Evolutionary conservation across 2,888 invertebrate genomes (phyloP), one percentile per base, ranked within the genome.

Genomic region (Latrodectus elegans): DNA sequence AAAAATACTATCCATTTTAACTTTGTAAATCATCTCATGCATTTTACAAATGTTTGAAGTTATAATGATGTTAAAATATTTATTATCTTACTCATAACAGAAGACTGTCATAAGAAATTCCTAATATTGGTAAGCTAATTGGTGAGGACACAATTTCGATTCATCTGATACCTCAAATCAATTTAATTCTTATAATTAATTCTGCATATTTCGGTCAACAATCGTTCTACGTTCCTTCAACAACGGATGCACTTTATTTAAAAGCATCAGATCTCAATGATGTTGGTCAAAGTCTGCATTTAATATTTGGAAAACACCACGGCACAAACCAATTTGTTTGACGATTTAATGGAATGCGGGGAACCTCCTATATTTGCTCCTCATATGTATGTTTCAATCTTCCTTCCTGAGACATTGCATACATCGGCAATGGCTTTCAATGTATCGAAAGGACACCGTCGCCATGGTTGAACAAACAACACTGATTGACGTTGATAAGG

Each of bases 401-500:
- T 60, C 12, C n/a, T 60, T 60, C 12, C n/a, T 60, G 12, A 60
- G 60, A 60, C n/a, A 60, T 1, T 12, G n/a, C 60, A 60, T 60
- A 60, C n/a, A 60, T 15, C 14, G 10, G 38, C 38, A 38, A 38
- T 38, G 38, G 60, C 12, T 12, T 15, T n/a, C n/a, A 51, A 67
- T 67, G 38, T 67, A 67, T 67, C 67, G 51, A 76, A 67, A 17
- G 67, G 49, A 17, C 14, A 65, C n/a, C 60, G 52, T 67, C 65
- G 52, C 65, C 65, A 22, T 65, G 67, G 51, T 10, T 22, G 51
- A 17, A 67, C 52, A 77, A 77, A 67, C 77, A 77, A 51, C 51
- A 12, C 49, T 77, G 77, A 77, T 77, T 77, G 77, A 77, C 77
- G 52, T 12, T 67, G 77, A 53, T 76, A 49, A 49, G n/a, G 11